phyloP scores from a whole-genome alignment of 2,113 vertebrate genomes.

The Emydocephalus ijimae region DNA sequence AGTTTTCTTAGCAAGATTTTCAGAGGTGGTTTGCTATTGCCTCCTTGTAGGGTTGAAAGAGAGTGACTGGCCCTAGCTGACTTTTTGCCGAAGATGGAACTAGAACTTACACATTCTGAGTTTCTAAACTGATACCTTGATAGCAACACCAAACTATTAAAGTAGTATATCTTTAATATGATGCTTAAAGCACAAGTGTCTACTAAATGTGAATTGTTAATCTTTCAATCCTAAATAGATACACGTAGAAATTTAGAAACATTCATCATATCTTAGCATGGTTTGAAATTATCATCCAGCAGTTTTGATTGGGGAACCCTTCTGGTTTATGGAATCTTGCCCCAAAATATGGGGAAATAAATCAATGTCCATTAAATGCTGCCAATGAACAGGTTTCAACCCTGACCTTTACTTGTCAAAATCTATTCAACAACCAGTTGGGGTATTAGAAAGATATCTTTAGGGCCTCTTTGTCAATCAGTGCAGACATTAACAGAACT shows the following conservation, averaged over 20 bases:
- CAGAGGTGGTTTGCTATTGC: background rate
- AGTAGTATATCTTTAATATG: background rate
- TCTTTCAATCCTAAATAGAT: background rate
- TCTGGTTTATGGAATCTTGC: too few species aligned
- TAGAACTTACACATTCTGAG: background rate
- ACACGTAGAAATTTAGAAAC: background rate
- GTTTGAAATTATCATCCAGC: background rate
- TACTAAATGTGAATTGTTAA: background rate
- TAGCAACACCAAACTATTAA: background rate
- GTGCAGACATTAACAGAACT: slow-evolving; percentile 19
- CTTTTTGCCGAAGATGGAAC: background rate
- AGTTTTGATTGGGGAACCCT: background rate
- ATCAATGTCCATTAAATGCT: background rate
- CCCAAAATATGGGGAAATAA: background rate
- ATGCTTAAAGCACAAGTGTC: background rate
- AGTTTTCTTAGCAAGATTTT: background rate
- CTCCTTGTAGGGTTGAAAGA: background rate
- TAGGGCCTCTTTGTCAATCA: slow-evolving; percentile 14
- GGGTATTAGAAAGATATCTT: slow-evolving; percentile 12
- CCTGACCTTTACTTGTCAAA: slow-evolving; percentile 11
- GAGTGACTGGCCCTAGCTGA: background rate
- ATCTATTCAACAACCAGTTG: slow-evolving; percentile 7
- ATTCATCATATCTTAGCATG: background rate
- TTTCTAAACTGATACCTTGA: background rate
- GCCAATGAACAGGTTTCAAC: background rate